These are phyloP conservation scores for Anodontia alba DNA, from an alignment of 2,888 invertebrate species.

Conservation along the genomic window DNA sequence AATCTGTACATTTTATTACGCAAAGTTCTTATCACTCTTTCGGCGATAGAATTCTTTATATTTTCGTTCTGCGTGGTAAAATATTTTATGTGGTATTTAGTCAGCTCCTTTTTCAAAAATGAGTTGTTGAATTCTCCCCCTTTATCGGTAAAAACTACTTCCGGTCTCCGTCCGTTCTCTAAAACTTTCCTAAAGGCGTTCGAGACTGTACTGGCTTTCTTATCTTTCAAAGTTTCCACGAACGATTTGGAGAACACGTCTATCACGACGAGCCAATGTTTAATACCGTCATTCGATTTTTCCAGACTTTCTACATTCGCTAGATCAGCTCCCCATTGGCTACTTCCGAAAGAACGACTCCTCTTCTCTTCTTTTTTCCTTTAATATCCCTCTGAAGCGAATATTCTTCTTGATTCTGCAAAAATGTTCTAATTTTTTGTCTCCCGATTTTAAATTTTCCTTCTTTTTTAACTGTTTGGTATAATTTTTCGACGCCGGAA, in stretches of 20 bases:
- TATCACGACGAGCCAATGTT: slow-evolving; percentile 3
- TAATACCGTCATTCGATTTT: slow-evolving; percentile 24
- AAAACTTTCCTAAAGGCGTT: slow-evolving; percentile 22
- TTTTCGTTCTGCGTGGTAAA: slow-evolving; percentile 34
- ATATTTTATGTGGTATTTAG: slow-evolving; percentile 21
- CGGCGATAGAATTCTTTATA: slow-evolving; percentile 28
- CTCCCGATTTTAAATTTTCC: slow-evolving; percentile 24
- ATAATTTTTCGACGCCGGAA: slow-evolving; percentile 18
- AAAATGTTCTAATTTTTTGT: slow-evolving; percentile 12
- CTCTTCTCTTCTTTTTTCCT: slow-evolving; percentile 14
- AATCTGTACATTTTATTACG: slow-evolving; percentile 27
- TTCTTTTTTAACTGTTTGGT: slow-evolving; percentile 16
- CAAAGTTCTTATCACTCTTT: slow-evolving; percentile 39
- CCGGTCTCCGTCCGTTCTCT: neutral
- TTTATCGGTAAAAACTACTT: slow-evolving; percentile 35
- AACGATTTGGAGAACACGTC: slow-evolving; percentile 27
- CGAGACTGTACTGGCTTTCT: slow-evolving; percentile 13
- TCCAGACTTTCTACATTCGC: slow-evolving; percentile 15
- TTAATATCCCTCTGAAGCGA: neutral
- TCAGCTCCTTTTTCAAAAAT: slow-evolving; percentile 12
- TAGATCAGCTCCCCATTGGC: slow-evolving; percentile 27
- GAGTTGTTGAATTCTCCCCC: slow-evolving; percentile 39
- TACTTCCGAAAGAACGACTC: slow-evolving; percentile 14
- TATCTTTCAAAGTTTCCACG: slow-evolving; percentile 19
- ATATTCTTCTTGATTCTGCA: slow-evolving; percentile 3